Evolutionary conservation across 2,888 invertebrate genomes (phyloP).

Genomic region (Bellardia pandia): DNA sequence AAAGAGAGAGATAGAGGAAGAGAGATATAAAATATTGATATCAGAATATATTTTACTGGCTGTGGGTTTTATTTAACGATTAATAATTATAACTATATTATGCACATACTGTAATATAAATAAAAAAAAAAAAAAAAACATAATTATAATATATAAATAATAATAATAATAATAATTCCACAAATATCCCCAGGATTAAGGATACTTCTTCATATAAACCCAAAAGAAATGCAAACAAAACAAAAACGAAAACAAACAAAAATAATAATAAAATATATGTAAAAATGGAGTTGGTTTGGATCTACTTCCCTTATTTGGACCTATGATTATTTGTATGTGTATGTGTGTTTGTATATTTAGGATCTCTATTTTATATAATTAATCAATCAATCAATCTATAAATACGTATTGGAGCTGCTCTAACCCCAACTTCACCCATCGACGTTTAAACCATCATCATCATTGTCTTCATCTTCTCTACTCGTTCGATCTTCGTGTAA

Average conservation of each 20-base stretch:
- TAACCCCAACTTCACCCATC: conserved; percentile 55
- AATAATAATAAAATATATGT: neutral
- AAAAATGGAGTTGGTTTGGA: conserved; percentile 42
- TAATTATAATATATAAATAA: conserved; percentile 3
- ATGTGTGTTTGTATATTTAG: conserved; percentile 53
- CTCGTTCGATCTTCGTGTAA: conserved; percentile 47
- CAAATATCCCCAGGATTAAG: conserved; percentile 30
- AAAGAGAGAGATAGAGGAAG: neutral
- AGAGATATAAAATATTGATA: neutral
- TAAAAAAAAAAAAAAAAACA: neutral
- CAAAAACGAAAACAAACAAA: neutral
- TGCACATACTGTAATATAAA: conserved; percentile 16
- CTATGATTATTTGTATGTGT: conserved; percentile 42
- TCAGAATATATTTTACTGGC: conserved; percentile 36
- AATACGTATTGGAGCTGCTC: conserved; percentile 61
- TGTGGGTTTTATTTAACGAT: conserved; percentile 52
- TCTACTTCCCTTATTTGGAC: conserved; percentile 23
- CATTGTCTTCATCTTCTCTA: conserved; percentile 66
- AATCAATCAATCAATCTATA: conserved; percentile 11
- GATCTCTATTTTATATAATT: conserved; percentile 34
- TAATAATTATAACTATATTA: neutral
- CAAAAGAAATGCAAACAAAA: neutral
- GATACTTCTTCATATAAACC: conserved; percentile 20
- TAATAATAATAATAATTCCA: too few species aligned
- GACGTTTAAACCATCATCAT: conserved; percentile 62